Percentiles rank a stretch among this genome's conserved stretches.
These are phyloP conservation scores for Branchinecta sandiegonensis DNA, from an alignment of 2,888 invertebrate species.

Conservation along the genomic window DNA sequence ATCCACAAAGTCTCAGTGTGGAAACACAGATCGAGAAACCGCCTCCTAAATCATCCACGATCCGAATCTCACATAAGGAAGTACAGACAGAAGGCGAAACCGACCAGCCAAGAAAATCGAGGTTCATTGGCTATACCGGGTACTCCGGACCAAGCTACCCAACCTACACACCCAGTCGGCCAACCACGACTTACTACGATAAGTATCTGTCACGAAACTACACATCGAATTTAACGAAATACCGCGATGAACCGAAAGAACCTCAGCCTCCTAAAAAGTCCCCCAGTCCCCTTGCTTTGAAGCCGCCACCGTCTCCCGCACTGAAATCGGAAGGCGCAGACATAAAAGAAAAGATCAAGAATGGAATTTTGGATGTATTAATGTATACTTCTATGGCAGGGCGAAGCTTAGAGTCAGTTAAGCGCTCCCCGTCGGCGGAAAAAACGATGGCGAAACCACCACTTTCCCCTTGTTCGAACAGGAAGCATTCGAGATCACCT, in stretches of 20 bases:
- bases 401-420: background rate
- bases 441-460: background rate
- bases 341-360: slow-evolving; percentile 6
- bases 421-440: background rate
- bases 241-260: background rate
- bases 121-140: slow-evolving; percentile 34
- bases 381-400: slow-evolving; percentile 6
- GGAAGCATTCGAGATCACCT: background rate
- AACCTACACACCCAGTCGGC: slow-evolving; percentile 17
- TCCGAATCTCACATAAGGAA: slow-evolving; percentile 39
- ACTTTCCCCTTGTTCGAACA: background rate
- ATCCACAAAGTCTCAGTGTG: background rate
- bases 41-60: background rate
- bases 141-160: slow-evolving; percentile 14
- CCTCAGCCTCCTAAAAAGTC: background rate
- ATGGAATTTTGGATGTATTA: background rate
- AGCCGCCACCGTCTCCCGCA: slow-evolving; percentile 5
- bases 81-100: slow-evolving; percentile 57
- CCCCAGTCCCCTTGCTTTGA: background rate
- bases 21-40: background rate
- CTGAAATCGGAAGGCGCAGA: background rate
- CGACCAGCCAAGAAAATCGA: slow-evolving; percentile 49
- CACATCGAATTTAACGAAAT: slow-evolving; percentile 9
- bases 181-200: background rate
- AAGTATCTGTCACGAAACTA: slow-evolving; percentile 6